phyloP scores from a whole-genome alignment of 2,888 invertebrate genomes.

The Megaustenia siamemsis region DNA sequence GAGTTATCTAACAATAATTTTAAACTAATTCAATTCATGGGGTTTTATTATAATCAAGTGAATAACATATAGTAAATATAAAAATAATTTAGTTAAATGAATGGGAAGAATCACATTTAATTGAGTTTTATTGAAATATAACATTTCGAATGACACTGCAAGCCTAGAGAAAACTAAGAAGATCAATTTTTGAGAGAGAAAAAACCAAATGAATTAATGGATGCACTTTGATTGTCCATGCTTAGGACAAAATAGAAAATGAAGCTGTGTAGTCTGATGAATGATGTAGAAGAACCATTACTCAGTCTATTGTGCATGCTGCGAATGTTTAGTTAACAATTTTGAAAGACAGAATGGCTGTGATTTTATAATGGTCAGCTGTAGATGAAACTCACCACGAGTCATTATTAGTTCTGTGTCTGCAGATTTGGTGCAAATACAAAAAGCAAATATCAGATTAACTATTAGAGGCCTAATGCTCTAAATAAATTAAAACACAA shows the following conservation, averaged over 20 bases:
- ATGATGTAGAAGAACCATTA: background rate
- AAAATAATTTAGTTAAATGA: no score
- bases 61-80: no score
- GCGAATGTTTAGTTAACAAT: background rate
- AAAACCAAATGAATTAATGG: no score
- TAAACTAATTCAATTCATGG: no score
- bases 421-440: slow-evolving; percentile 31
- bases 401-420: slow-evolving; percentile 49
- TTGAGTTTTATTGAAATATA: background rate
- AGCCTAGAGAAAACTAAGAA: no score
- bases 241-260: no score
- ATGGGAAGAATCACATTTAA: background rate
- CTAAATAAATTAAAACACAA: background rate
- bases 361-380: slow-evolving; percentile 51
- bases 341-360: slow-evolving; percentile 16
- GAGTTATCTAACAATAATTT: no score
- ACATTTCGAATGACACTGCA: background rate
- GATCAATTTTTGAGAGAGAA: no score
- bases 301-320: background rate
- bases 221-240: no score
- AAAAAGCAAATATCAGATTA: slow-evolving; percentile 6
- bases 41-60: no score
- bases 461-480: background rate
- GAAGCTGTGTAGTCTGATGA: no score
- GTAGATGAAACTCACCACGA: slow-evolving; percentile 43